Percentiles rank a stretch among this genome's conserved stretches.
phyloP scores from a whole-genome alignment of 1,140 invertebrate genomes.

The Drosophila gunungcola region DNA sequence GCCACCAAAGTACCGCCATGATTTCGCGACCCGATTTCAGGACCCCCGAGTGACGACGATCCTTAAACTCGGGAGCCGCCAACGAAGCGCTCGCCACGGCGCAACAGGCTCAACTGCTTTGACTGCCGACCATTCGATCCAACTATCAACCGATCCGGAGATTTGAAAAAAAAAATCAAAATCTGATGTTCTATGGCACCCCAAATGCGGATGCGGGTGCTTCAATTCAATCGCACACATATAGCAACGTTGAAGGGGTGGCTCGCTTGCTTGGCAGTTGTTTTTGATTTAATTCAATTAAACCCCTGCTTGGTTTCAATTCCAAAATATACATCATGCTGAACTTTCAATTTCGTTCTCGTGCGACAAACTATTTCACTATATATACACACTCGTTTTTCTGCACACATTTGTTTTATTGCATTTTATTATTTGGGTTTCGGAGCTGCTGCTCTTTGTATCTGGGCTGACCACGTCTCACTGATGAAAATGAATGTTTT shows the following conservation, averaged over 20 bases:
- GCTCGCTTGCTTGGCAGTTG: slow-evolving; percentile 22
- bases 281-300: slow-evolving; percentile 82
- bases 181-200: slow-evolving; percentile 22
- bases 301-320: slow-evolving; percentile 39
- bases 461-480: slow-evolving; percentile 42
- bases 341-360: slow-evolving; percentile 78
- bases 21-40: slow-evolving; percentile 12
- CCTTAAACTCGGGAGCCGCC: slow-evolving; percentile 51
- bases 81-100: slow-evolving; percentile 76
- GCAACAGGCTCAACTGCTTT: slow-evolving; percentile 67
- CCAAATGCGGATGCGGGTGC: slow-evolving; percentile 51
- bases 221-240: slow-evolving; percentile 34
- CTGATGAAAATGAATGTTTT: slow-evolving; percentile 83
- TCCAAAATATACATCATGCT: slow-evolving; percentile 31
- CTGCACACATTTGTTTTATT: slow-evolving; percentile 48
- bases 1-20: slow-evolving; percentile 21
- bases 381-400: slow-evolving; percentile 14
- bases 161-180: slow-evolving; percentile 22
- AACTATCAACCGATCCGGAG: slow-evolving; percentile 12
- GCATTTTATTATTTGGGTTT: slow-evolving; percentile 35
- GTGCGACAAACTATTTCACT: slow-evolving; percentile 46
- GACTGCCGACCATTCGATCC: slow-evolving; percentile 8
- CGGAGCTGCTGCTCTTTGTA: slow-evolving; percentile 24
- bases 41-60: slow-evolving; percentile 26
- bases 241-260: slow-evolving; percentile 6